Conservation (phyloP, 2,888 invertebrate genomes). For the Athalia cordata region DNA sequence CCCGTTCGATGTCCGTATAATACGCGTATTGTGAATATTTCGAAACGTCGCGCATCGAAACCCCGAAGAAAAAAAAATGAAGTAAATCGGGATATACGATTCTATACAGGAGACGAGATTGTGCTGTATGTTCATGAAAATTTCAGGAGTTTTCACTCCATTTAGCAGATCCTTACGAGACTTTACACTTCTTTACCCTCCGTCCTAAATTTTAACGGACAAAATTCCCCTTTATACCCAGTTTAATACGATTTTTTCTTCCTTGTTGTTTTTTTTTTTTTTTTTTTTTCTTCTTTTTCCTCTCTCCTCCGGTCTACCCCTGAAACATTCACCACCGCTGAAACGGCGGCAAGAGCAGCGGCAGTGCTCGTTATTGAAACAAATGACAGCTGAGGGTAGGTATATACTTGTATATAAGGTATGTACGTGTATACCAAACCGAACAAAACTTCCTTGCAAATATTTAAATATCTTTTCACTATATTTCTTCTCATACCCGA, state of each 20-base stretch:
- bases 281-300: too few relatives aligned
- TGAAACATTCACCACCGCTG: not conserved
- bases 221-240: not conserved
- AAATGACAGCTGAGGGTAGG: slow-evolving; percentile 13
- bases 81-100: not conserved
- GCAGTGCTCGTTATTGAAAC: slow-evolving; percentile 21
- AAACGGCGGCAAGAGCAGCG: too few relatives aligned
- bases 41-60: too few relatives aligned
- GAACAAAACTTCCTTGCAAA: slow-evolving; percentile 7
- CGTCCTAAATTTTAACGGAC: slow-evolving; percentile 36
- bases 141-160: slow-evolving; percentile 31
- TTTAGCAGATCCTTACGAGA: slow-evolving; percentile 25
- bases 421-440: not conserved
- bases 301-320: too few relatives aligned
- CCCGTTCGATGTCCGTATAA: too few relatives aligned
- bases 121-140: slow-evolving; percentile 11
- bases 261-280: too few relatives aligned
- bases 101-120: not conserved
- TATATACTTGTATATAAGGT: not conserved
- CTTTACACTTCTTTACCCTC: slow-evolving; percentile 36
- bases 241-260: not conserved
- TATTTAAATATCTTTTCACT: not conserved
- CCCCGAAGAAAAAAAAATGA: not conserved
- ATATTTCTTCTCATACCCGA: too few relatives aligned
- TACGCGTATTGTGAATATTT: too few relatives aligned